A percentile compares a stretch with the other conserved stretches of the same genome.
phyloP scores from a whole-genome alignment of 2,888 invertebrate genomes.

The Lasioglossum lativentre region DNA sequence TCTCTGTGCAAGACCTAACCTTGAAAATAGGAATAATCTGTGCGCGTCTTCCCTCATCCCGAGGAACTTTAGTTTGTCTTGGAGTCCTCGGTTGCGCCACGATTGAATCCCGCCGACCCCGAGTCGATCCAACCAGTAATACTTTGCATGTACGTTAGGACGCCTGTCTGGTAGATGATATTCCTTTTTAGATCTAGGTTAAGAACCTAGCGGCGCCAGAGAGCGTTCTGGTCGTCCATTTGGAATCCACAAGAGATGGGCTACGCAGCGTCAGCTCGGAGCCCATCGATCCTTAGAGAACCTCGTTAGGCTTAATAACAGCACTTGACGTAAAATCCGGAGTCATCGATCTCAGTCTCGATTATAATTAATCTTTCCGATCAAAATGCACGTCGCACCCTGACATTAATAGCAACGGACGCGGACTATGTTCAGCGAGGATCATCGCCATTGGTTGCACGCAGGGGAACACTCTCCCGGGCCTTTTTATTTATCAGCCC shows the following conservation, averaged over 20 bases:
- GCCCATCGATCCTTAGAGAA: slow-evolving; percentile 43
- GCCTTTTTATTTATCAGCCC: background rate
- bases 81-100: background rate
- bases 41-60: background rate
- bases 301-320: slow-evolving; percentile 52
- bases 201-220: slow-evolving; percentile 13
- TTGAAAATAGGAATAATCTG: background rate
- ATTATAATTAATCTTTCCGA: slow-evolving; percentile 57
- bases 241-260: background rate
- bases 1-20: background rate
- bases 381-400: slow-evolving; percentile 40
- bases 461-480: background rate
- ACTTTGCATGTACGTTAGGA: background rate
- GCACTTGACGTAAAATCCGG: slow-evolving; percentile 38
- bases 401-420: slow-evolving; percentile 38
- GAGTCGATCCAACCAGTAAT: background rate
- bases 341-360: slow-evolving; percentile 57
- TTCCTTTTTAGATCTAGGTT: slow-evolving; percentile 5
- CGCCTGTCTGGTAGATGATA: background rate
- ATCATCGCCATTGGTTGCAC: slow-evolving; percentile 24
- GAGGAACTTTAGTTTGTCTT: background rate
- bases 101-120: background rate
- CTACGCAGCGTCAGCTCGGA: slow-evolving; percentile 3
- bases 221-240: background rate
- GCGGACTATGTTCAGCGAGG: slow-evolving; percentile 26